These are phyloP conservation scores for Lepidotrigona ventralis DNA, from an alignment of 1,140 invertebrate genomes.

Conservation along the genomic window DNA sequence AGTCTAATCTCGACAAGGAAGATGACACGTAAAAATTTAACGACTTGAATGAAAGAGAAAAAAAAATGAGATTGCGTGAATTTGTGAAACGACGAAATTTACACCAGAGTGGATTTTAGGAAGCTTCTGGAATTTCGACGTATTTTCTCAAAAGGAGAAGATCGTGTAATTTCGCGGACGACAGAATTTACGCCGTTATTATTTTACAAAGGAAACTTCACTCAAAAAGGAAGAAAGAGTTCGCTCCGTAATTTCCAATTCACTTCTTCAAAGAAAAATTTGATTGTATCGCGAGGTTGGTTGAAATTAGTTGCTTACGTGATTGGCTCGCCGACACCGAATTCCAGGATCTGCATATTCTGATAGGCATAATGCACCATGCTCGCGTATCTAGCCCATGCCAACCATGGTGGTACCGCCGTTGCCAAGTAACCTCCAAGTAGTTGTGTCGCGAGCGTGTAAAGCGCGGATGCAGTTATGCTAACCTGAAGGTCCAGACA, in stretches of 20 bases:
- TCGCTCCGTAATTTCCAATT: not conserved
- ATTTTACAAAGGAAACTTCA: not conserved
- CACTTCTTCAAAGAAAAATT: not conserved
- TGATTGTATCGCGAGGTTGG: not conserved
- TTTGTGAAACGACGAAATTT: not conserved
- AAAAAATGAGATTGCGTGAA: not conserved
- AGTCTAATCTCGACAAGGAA: too few species aligned
- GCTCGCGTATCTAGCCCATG: constrained; percentile 89
- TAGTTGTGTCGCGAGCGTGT: constrained; percentile 90
- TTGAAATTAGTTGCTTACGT: constrained; percentile 81
- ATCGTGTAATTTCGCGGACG: too few species aligned
- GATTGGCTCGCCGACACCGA: constrained; percentile 86
- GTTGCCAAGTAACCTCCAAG: constrained; percentile 91
- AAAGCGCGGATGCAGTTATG: constrained; percentile 89
- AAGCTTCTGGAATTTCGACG: not conserved
- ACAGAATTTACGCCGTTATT: too few species aligned
- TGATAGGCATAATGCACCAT: constrained; percentile 93
- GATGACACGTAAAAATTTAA: too few species aligned
- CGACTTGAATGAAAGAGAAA: too few species aligned
- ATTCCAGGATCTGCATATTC: constrained; percentile 93
- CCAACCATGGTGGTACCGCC: constrained; percentile 88
- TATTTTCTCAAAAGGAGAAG: not conserved
- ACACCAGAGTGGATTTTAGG: too few species aligned
- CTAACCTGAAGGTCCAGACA: constrained; percentile 91
- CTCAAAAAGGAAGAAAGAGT: not conserved